Base-by-base conservation (phyloP, 2,888 invertebrate genomes). In the Hydraecia micacea region DNA sequence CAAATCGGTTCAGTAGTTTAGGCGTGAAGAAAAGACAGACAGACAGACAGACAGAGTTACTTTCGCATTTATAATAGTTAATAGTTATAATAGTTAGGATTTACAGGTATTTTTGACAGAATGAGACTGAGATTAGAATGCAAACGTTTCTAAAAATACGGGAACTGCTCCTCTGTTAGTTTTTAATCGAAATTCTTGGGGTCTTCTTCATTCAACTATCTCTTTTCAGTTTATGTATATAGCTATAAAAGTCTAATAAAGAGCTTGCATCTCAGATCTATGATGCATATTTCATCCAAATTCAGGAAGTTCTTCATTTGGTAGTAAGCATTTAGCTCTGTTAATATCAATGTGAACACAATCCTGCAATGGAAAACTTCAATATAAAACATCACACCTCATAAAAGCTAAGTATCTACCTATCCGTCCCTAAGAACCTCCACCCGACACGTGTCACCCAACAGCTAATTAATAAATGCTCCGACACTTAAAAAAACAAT, bases 381-480 rank as follows among this genome's bases (percentile, higher is more conserved):
- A 32, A 0, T 15, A 36, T 0, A 18, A 36, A 71, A 21, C 21
- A 72, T 36, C 6, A 28, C n/a, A 28, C 6, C 1, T 46, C 13
- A 39, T 28, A 13, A 73, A 42, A 72, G 6, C 8, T 42, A 18
- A 25, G 9, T 55, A 2, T 65, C 42, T n/a, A 74, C 21, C 9
- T n/a, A 21, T 36, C 4, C 18, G 9, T n/a, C 11, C 3, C 11
- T n/a, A n/a, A 25, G 28, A 36, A 55, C 25, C 18, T 9, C 13
- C 8, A 62, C 28, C 25, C 15, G 11, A 58, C 36, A 62, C 21
- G 18, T 71, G 55, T 77, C 68, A 58, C 42, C 49, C 32, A 69
- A n/a, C 25, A 69, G 81, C 68, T 72, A 85, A 82, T 80, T 76
- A 83, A 85, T 67, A 77, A 85, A 77, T 65, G 36, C 73, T 67